These are phyloP conservation scores for Pseudomyrmex pallidus DNA, from an alignment of 1,140 invertebrate species.

Conservation along the genomic window DNA sequence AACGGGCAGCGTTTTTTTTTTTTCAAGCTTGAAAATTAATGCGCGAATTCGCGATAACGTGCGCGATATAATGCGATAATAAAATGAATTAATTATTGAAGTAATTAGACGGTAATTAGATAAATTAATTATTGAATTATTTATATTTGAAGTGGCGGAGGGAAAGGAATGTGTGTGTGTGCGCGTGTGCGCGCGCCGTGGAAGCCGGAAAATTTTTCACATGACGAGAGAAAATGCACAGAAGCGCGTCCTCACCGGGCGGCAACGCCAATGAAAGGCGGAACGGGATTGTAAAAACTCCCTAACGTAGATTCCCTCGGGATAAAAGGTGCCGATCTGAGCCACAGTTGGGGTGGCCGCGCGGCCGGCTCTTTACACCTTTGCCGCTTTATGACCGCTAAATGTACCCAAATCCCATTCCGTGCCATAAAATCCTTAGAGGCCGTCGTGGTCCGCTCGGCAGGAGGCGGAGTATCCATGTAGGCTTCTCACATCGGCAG, in stretches of 20 bases:
- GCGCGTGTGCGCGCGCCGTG: too few relatives aligned
- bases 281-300: slow-evolving; percentile 68
- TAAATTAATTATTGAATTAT: too few relatives aligned
- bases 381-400: slow-evolving; percentile 81
- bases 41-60: too few relatives aligned
- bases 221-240: slow-evolving; percentile 20
- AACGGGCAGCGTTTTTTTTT: slow-evolving; percentile 1
- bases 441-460: slow-evolving; percentile 49
- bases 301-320: slow-evolving; percentile 69
- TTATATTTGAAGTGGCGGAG: too few relatives aligned
- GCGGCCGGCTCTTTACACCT: slow-evolving; percentile 81
- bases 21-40: neutral
- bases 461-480: slow-evolving; percentile 57
- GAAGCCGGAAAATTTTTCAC: too few relatives aligned
- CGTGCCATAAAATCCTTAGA: slow-evolving; percentile 79
- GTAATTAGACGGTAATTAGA: too few relatives aligned
- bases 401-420: slow-evolving; percentile 82
- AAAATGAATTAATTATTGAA: too few relatives aligned
- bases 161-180: too few relatives aligned
- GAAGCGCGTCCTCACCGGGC: slow-evolving; percentile 62
- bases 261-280: slow-evolving; percentile 54
- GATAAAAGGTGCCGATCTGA: slow-evolving; percentile 79
- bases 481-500: slow-evolving; percentile 1
- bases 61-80: too few relatives aligned
- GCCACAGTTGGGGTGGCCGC: slow-evolving; percentile 67